Conservation (phyloP, 30 jellyfish, hydroid and myxozoan genomes). For the Aurelia coerulea region DNA sequence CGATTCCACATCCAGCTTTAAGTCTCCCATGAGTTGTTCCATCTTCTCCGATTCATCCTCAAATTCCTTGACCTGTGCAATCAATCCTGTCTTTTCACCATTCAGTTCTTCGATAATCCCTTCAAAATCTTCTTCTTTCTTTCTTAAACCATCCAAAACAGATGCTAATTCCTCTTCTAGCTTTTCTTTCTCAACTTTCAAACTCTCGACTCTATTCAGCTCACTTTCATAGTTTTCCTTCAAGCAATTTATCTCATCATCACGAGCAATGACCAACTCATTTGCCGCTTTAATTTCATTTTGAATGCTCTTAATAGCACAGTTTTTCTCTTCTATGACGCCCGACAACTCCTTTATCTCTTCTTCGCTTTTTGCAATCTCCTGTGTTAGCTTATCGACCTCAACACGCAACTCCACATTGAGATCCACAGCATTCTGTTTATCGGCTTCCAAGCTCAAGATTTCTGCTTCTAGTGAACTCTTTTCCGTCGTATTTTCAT, state of each 20-base stretch:
- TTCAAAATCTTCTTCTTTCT: neutral
- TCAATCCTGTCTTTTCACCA: neutral
- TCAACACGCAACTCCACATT: constrained; percentile 1
- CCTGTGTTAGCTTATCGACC: neutral
- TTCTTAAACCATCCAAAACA: neutral
- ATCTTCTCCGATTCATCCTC: neutral
- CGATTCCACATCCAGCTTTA: neutral
- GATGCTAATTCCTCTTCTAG: neutral
- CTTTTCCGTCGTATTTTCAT: constrained; percentile 15
- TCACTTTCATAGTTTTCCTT: neutral
- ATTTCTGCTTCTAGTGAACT: neutral
- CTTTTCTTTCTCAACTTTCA: neutral
- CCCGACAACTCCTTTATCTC: neutral
- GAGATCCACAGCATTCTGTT: neutral
- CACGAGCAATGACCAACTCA: neutral
- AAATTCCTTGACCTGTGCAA: neutral
- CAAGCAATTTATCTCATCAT: constrained; percentile 16
- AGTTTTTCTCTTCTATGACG: neutral
- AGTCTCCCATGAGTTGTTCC: no score
- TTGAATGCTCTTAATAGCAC: neutral
- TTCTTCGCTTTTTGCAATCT: neutral
- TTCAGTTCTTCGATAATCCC: neutral
- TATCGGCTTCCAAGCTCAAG: neutral
- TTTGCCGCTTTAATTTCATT: neutral
- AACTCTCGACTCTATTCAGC: neutral